Percentiles rank a stretch among this genome's conserved stretches.
phyloP scores from a whole-genome alignment of 2,797 vertebrate genomes.

The Pangasius macronema region DNA sequence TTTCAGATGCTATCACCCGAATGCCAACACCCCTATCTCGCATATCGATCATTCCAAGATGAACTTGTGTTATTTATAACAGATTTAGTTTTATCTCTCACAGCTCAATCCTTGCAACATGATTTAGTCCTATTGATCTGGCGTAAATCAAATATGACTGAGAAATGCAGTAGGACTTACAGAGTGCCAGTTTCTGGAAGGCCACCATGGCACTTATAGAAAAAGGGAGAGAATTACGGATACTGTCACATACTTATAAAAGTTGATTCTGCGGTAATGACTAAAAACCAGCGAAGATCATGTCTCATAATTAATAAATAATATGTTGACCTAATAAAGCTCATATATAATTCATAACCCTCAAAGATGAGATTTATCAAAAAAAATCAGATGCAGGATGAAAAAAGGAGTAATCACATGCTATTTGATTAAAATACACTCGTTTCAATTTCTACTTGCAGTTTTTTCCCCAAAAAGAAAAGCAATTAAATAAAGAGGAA shows the following conservation, averaged over 20 bases:
- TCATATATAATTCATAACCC: neutral
- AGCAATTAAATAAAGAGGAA: neutral
- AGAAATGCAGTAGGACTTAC: neutral
- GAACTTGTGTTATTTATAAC: constrained; percentile 17
- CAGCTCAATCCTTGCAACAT: constrained; percentile 1
- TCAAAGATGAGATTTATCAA: neutral
- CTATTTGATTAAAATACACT: neutral
- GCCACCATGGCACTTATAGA: neutral
- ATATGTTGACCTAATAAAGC: neutral
- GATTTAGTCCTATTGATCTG: neutral
- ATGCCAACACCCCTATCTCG: neutral
- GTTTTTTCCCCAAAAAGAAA: neutral
- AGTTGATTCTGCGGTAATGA: neutral
- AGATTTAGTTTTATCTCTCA: neutral
- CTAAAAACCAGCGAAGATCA: neutral
- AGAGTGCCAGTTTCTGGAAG: neutral
- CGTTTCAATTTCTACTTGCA: neutral
- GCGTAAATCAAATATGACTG: neutral
- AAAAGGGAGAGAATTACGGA: neutral
- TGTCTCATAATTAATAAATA: neutral
- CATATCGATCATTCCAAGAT: constrained; percentile 3
- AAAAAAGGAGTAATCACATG: neutral
- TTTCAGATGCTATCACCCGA: neutral
- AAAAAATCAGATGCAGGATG: neutral
- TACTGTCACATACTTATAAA: neutral